These are phyloP conservation scores for Sturmia bella DNA, from an alignment of 2,888 invertebrate species.

Conservation along the genomic window DNA sequence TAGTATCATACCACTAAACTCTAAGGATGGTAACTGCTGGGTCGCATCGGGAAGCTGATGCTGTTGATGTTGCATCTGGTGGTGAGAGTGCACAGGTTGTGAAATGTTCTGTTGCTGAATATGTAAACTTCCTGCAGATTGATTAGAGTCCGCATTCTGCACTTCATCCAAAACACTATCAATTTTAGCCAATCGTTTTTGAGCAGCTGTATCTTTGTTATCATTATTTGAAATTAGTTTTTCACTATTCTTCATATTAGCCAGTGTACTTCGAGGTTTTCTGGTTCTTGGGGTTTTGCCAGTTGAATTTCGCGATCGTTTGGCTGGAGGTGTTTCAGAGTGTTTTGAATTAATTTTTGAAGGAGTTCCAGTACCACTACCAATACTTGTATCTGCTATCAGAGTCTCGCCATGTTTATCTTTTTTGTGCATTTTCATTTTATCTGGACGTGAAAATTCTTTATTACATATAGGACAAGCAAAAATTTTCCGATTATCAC, in stretches of 20 bases:
- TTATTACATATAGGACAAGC: conserved; percentile 80
- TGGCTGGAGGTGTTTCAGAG: conserved; percentile 71
- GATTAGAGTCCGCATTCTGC: conserved; percentile 75
- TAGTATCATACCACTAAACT: conserved; percentile 80
- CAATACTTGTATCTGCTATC: conserved; percentile 67
- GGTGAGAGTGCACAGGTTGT: conserved; percentile 66
- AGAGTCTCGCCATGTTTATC: conserved; percentile 79
- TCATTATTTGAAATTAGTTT: conserved; percentile 42
- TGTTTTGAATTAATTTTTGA: conserved; percentile 40
- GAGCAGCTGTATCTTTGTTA: conserved; percentile 72
- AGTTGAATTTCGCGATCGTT: conserved; percentile 69
- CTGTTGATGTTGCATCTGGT: conserved; percentile 70
- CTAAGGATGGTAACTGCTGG: conserved; percentile 78
- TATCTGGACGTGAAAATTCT: conserved; percentile 80
- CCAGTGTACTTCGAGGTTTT: conserved; percentile 75
- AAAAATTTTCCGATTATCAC: conserved; percentile 80
- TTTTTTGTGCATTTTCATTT: conserved; percentile 81
- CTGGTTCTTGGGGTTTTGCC: conserved; percentile 72
- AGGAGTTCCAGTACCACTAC: conserved; percentile 52
- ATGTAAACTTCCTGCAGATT: conserved; percentile 62
- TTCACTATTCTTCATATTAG: conserved; percentile 66
- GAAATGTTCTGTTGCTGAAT: conserved; percentile 70
- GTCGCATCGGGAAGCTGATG: conserved; percentile 69
- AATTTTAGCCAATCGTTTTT: conserved; percentile 78
- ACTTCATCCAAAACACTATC: conserved; percentile 79